Evolutionary conservation across 2,888 invertebrate species (phyloP).

Genomic region (Bellardia bayeri): DNA sequence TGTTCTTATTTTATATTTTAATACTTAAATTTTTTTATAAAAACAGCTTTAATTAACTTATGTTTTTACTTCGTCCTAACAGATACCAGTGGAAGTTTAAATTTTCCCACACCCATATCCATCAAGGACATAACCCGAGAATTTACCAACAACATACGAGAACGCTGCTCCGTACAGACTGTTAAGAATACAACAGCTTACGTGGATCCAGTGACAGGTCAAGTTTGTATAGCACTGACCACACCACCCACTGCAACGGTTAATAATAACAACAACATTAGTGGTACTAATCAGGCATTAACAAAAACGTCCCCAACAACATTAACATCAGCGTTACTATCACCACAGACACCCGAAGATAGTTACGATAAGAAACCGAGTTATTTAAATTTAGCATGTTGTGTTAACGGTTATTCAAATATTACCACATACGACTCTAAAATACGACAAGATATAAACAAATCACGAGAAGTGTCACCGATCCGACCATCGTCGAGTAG

Average conservation of each 20-base stretch:
- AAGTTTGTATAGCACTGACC: conserved; percentile 81
- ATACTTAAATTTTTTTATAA: not conserved
- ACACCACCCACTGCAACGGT: conserved; percentile 65
- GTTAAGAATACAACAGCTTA: conserved; percentile 79
- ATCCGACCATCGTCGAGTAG: conserved; percentile 86
- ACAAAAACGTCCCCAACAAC: conserved; percentile 11
- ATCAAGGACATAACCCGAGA: conserved; percentile 86
- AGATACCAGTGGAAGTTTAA: conserved; percentile 87
- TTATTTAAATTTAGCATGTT: conserved; percentile 94
- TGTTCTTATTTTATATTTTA: not conserved
- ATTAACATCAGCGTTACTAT: conserved; percentile 39
- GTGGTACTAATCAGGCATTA: conserved; percentile 68
- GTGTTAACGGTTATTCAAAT: conserved; percentile 95
- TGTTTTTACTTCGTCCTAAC: conserved; percentile 17
- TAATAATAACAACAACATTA: conserved; percentile 66
- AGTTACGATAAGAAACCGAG: conserved; percentile 90
- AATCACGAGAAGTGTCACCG: conserved; percentile 89
- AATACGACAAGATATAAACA: conserved; percentile 89
- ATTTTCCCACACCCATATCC: conserved; percentile 87
- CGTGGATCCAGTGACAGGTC: conserved; percentile 79
- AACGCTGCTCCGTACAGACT: conserved; percentile 83
- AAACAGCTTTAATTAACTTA: not conserved
- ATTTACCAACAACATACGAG: conserved; percentile 87
- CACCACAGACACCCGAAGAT: conserved; percentile 71
- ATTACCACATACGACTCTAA: conserved; percentile 94